Conservation (phyloP, 2,888 invertebrate species). For the Boloria euphrosyne region DNA sequence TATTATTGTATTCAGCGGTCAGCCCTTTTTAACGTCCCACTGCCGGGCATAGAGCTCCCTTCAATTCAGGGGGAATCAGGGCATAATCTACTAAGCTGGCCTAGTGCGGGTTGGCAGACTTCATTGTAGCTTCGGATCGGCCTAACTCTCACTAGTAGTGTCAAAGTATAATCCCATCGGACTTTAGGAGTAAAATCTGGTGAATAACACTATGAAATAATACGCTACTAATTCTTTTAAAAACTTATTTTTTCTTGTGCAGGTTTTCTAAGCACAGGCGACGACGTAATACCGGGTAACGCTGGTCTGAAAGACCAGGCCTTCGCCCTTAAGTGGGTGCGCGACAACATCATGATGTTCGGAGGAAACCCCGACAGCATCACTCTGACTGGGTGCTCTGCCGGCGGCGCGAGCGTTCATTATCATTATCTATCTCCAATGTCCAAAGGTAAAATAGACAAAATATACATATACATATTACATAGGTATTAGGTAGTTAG, state of each 20-base stretch:
- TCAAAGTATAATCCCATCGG: no score
- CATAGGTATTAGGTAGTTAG: no score
- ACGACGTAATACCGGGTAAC: slow-evolving; percentile 86
- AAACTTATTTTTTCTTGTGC: slow-evolving; percentile 26
- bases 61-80: no score
- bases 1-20: no score
- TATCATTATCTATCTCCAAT: slow-evolving; percentile 86
- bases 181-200: background rate
- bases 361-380: slow-evolving; percentile 87
- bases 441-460: slow-evolving; percentile 72
- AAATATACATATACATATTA: background rate
- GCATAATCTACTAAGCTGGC: no score
- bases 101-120: no score
- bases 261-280: slow-evolving; percentile 90
- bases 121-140: no score
- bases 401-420: slow-evolving; percentile 89
- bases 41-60: no score
- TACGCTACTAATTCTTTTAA: background rate
- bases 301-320: slow-evolving; percentile 89
- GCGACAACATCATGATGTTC: slow-evolving; percentile 85
- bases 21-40: no score
- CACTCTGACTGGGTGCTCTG: slow-evolving; percentile 86
- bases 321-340: slow-evolving; percentile 86
- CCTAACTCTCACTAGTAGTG: no score
- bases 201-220: background rate